Evolutionary conservation across 2,888 invertebrate genomes (phyloP), one percentile per base, ranked within the genome.

Genomic region (Dasysyrphus albostriatus): DNA sequence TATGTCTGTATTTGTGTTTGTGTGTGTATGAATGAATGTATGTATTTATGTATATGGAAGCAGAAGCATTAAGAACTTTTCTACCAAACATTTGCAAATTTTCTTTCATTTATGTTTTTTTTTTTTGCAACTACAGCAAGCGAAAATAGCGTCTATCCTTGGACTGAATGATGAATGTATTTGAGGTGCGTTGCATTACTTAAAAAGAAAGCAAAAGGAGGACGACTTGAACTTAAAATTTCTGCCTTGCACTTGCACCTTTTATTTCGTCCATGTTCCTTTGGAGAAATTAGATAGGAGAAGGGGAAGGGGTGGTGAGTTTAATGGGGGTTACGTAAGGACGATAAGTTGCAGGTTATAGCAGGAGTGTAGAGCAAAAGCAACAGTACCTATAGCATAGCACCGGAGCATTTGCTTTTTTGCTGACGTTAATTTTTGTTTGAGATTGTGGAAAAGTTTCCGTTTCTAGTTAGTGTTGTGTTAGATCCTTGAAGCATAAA

Each of bases 361-460:
- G n/a, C 4, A 56, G 5, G 32, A 32, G 32, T n/a, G 32, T 0
- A 56, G 4, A 16, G 16, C n/a, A 24, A n/a, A 16, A 34, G 34
- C n/a, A 56, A 19, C 39, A 61, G 58, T 58, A 34, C n/a, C 14
- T 1, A 3, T 2, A 32, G 32, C n/a, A 34, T 34, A 29, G 34
- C 14, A 54, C n/a, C n/a, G 39, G 44, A 69, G 73, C 54, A 58
- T 72, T 63, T 74, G 54, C 78, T 47, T 78, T 83, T 83, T 83
- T 78, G 73, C 82, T 82, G 77, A 87, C 83, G 78, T 79, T 83
- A 83, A 87, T 83, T 87, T 79, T 67, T 83, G 78, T 78, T 83
- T 78, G 75, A 83, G 70, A 77, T 70, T 83, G 67, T 79, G 59
- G 19, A 87, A 85, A 85, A 87, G 87, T 87, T 87, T 73, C 73